Base-by-base conservation (phyloP, 2,888 invertebrate species). In the Hipparchia sbordonii region DNA sequence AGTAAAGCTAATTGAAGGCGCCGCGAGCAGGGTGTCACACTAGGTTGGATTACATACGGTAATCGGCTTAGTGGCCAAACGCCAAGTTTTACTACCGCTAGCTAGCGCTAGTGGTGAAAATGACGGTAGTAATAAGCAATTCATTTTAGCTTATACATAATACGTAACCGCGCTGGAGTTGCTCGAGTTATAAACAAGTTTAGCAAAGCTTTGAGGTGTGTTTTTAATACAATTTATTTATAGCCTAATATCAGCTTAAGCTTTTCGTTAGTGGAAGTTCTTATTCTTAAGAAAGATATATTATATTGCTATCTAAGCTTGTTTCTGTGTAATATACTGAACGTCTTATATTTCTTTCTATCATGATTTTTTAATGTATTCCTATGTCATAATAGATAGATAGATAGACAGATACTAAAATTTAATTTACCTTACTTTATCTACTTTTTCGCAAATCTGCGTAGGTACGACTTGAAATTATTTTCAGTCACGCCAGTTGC, bases 31-130 rank as follows among this genome's bases (percentile, higher is more conserved):
- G 68, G 71, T 74, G 80, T 78, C 79, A 82, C 82, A 81, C 83
- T 72, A 77, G 81, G 82, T 79, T 75, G 82, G 88, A 87, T 88
- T 87, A 89, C 87, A 85, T 77, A 79, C 79, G 79, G 85, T 88
- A 89, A 89, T 87, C 88, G 84, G 86, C 87, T 89, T 87, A 85
- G 83, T 80, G 80, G 82, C 80, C 82, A 82, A 86, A 87, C 82
- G 81, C 81, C 79, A 82, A 84, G 84, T 87, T 87, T 85, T 84
- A 85, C 84, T 85, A 75, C 79, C 76, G 63, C 71, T 70, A 67
- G 67, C 68, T 66, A 73, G 72, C 73, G 72, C 71, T 73, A 65
- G 70, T 66, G 13, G 33, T 45, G 69, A 74, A 65, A 72, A 71
- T 69, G 66, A 63, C n/a, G 68, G 65, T 39, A 48, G 72, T 72